Evolutionary conservation across 2,797 vertebrate genomes (phyloP).

Genomic region (Tokudaia tokunoshimensis): DNA sequence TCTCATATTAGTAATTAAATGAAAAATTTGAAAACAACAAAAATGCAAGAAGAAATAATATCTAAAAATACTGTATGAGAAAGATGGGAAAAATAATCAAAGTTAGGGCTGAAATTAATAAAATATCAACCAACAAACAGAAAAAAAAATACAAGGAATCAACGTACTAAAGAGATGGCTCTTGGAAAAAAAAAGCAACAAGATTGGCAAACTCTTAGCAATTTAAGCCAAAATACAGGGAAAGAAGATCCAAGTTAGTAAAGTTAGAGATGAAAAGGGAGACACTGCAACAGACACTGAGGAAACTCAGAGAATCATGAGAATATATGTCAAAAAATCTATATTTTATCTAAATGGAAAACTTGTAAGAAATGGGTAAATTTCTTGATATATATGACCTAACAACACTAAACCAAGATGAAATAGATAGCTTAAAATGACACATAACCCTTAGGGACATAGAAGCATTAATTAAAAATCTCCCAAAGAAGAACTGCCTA

Average conservation of each 20-base stretch:
- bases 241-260: neutral
- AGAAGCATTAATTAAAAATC: neutral
- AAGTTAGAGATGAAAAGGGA: neutral
- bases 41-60: neutral
- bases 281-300: neutral
- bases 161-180: neutral
- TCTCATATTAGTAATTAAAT: neutral
- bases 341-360: neutral
- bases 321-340: neutral
- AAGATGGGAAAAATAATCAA: neutral
- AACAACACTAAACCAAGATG: neutral
- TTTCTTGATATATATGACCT: neutral
- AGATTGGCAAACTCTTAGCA: neutral
- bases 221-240: neutral
- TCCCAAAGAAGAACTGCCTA: neutral
- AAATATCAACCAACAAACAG: neutral
- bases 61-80: neutral
- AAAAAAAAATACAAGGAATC: neutral
- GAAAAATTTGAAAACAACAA: neutral
- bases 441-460: neutral
- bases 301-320: neutral
- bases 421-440: neutral
- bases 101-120: neutral
- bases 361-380: neutral
- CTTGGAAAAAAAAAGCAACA: neutral